Base-by-base conservation (phyloP, 2,113 vertebrate genomes). In the Ictalurus punctatus region DNA sequence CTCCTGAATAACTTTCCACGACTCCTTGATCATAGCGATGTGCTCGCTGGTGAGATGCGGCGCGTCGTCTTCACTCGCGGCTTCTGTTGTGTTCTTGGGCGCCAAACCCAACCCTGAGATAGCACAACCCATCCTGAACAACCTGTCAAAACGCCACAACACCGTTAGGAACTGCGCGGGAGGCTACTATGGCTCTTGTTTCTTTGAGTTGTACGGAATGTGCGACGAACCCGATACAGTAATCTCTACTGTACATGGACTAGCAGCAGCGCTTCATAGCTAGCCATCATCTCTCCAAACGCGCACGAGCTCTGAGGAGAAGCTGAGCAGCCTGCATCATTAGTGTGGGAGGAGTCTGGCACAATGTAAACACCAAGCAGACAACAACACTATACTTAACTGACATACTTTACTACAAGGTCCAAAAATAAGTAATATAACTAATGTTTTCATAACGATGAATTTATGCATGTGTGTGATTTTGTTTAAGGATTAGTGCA, bases 1-100 rank as follows among this genome's bases (percentile, higher is more conserved):
- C 81, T 96, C 95, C 87, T 94, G 93, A 85, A 96, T 96, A 93
- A 96, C 94, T 95, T 94, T 96, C 96, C 96, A 96, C 0, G 96
- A 96, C n/a, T 95, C 94, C 54, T 94, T 95, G 86, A 96, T 96
- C 92, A 95, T 94, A 74, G 94, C 89, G 52, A 96, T 93, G 58
- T 96, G 95, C n/a, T 92, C 87, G 81, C 92, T 90, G 71, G 82
- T 94, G 86, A 92, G 94, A 83, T 80, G 86, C 65, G 74, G 84
- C 44, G 78, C 89, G 25, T 84, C 88, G 16, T 92, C 94, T 30
- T 94, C 94, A 6, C 71, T 44, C 23, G 65, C 91, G 61, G 65
- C 89, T 65, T 91, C 93, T n/a, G 58, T 89, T 83, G 93, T 90
- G 4, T 92, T 87, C 89, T 92, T 95, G 13, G 92, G 87, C n/a